These are phyloP conservation scores for Aphaenogaster floridana DNA, from an alignment of 1,140 invertebrate genomes.

Conservation along the genomic window DNA sequence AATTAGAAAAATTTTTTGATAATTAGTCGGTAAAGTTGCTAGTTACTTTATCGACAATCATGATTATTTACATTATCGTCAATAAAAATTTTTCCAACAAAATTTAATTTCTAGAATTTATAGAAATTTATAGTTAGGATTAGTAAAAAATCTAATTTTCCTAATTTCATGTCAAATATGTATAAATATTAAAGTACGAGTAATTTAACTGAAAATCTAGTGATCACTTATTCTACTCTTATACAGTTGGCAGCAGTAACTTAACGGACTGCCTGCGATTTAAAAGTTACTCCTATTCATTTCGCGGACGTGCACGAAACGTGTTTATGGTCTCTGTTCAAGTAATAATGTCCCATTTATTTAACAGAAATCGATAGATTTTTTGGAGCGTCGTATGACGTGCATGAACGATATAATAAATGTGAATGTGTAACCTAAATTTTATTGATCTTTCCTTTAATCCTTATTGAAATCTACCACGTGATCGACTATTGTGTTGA, in stretches of 20 bases:
- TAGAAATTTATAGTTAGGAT: no score
- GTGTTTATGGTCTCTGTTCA: not conserved
- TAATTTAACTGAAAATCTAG: no score
- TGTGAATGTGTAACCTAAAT: not conserved
- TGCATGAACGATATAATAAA: not conserved
- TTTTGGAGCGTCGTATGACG: not conserved
- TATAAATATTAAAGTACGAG: not conserved
- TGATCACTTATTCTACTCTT: not conserved
- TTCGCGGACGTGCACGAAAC: not conserved
- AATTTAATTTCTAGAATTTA: not conserved
- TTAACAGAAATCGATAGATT: not conserved
- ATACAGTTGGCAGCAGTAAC: constrained; percentile 14
- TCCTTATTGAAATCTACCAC: not conserved
- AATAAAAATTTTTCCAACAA: not conserved
- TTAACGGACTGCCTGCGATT: constrained; percentile 19
- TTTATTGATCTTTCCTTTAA: not conserved
- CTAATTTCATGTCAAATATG: not conserved
- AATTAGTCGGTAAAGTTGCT: no score
- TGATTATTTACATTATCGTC: not conserved
- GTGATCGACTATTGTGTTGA: not conserved
- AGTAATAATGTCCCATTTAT: not conserved
- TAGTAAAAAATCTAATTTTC: not conserved
- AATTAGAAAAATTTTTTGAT: no score
- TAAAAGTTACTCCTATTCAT: not conserved
- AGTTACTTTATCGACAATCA: not conserved